Conservation (phyloP, 2,888 invertebrate genomes). For the Bhutanitis thaidina region DNA sequence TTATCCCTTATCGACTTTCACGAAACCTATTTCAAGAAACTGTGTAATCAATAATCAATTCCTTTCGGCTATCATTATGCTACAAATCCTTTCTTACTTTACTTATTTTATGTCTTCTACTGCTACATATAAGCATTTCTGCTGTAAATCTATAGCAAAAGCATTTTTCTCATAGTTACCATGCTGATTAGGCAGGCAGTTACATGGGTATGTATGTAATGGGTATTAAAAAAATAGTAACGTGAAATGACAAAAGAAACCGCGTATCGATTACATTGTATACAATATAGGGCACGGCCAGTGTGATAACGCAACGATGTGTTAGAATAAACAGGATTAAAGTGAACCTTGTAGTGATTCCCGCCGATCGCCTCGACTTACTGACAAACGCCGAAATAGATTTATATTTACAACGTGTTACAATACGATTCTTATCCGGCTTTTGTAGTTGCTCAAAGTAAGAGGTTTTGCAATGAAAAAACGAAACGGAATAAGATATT, state of each 20-base stretch:
- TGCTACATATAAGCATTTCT: no score
- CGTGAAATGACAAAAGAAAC: conserved; percentile 5
- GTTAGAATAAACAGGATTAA: conserved; percentile 36
- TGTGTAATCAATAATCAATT: no score
- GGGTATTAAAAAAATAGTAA: no score
- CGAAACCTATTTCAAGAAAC: no score
- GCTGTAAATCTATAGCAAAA: no score
- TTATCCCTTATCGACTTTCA: no score
- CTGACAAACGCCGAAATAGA: conserved; percentile 22
- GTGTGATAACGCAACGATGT: conserved; percentile 23
- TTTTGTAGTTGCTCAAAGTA: neutral
- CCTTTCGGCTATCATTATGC: no score
- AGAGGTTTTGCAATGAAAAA: neutral
- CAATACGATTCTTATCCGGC: conserved; percentile 17
- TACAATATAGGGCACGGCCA: conserved; percentile 3
- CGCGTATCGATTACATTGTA: conserved; percentile 8
- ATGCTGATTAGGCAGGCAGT: no score
- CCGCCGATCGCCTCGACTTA: conserved; percentile 26
- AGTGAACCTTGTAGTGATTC: conserved; percentile 38
- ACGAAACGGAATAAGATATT: neutral
- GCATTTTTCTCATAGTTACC: no score
- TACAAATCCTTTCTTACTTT: no score
- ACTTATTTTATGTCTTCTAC: no score
- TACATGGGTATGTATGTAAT: no score
- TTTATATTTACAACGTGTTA: neutral